Base-by-base conservation (phyloP, 2,797 vertebrate genomes). In the Esox masquinongy region DNA sequence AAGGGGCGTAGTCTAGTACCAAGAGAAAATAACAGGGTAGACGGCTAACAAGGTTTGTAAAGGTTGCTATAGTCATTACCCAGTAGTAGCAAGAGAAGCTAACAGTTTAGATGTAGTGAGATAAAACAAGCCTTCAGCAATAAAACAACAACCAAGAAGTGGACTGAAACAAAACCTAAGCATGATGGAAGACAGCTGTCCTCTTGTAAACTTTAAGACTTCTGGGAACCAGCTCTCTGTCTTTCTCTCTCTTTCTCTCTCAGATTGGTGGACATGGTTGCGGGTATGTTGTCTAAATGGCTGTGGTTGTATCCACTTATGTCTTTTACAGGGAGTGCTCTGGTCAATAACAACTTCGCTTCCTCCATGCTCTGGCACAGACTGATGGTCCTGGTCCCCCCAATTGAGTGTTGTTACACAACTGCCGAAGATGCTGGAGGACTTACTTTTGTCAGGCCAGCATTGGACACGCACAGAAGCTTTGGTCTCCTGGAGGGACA, bases 131-230 rank as follows among this genome's bases (percentile, higher is more conserved):
- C 22, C 14, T 22, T 26, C 12, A 63, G 24, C 61, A 29, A 24
- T 63, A 22, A 63, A 24, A 17, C 26, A 68, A 68, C 31, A 68
- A 31, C 3, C 16, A 31, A 68, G 16, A 3, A 14, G 66, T 34
- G 4, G 29, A 39, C 36, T 56, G 53, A 22, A 56, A n/a, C 53
- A 56, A 22, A 5, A 2, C n/a, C 47, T 70, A 26, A 31, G 47
- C 69, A 17, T 17, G 47, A 50, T 17, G 69, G 2, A 51, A 49
- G 22, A 51, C 43, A 26, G 3, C 5, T 74, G 72, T 74, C 47
- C 73, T 74, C 31, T 49, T 6, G 26, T 68, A 63, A 68, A 67
- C 73, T 63, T 70, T 22, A 24, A 49, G 68, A 26, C 5, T 19
- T 14, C 68, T 22, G 39, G 9, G 68, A 19, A n/a, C 43, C 22